phyloP scores from a whole-genome alignment of 2,888 invertebrate species.

The Chrysopilus asiliformis region DNA sequence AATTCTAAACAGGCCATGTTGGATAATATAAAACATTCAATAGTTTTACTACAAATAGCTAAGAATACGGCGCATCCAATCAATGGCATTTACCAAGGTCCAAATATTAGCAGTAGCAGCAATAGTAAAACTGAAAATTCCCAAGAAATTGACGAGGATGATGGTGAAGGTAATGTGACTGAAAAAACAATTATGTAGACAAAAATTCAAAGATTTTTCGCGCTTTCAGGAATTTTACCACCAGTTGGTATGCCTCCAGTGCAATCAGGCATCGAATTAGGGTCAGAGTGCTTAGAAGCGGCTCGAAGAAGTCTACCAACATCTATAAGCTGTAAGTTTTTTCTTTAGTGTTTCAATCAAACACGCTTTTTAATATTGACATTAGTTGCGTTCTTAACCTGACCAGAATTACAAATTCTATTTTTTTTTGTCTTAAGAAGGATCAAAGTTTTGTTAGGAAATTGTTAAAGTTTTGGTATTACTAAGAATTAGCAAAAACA shows the following conservation, averaged over 20 bases:
- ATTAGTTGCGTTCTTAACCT: no score
- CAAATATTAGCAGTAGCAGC: conserved; percentile 25
- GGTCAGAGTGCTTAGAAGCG: conserved; percentile 47
- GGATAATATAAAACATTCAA: conserved; percentile 96
- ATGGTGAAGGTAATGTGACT: conserved; percentile 5
- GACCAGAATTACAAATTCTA: no score
- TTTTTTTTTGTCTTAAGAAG: no score
- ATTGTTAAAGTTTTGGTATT: no score
- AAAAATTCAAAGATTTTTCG: no score
- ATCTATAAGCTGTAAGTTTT: conserved; percentile 20
- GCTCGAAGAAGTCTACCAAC: conserved; percentile 24
- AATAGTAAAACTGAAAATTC: conserved; percentile 6
- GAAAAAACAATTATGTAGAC: no score
- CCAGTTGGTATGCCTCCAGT: conserved; percentile 14
- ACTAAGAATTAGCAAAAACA: no score
- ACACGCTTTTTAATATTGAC: no score
- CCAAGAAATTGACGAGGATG: conserved; percentile 8
- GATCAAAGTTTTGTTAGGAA: no score
- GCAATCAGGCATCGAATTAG: conserved; percentile 49
- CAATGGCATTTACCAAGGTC: conserved; percentile 73
- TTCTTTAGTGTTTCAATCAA: no score
- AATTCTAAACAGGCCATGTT: conserved; percentile 68
- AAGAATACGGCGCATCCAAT: conserved; percentile 91
- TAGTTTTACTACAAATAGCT: conserved; percentile 93
- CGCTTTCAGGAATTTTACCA: conserved; percentile 12